These are phyloP conservation scores for Larimichthys polyactis DNA, from an alignment of 2,113 vertebrate genomes.

Conservation along the genomic window DNA sequence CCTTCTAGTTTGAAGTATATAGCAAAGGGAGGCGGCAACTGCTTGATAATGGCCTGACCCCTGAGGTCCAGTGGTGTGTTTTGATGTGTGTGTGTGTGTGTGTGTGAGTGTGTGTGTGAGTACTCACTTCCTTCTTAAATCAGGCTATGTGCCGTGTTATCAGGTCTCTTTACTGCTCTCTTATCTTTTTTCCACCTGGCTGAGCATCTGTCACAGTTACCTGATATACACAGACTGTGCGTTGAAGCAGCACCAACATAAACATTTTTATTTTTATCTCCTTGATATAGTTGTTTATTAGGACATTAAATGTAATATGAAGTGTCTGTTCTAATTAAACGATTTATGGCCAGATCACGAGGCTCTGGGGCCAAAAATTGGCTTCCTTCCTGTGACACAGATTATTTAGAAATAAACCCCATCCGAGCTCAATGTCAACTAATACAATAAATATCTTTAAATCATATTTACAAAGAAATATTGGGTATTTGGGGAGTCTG, in stretches of 20 bases:
- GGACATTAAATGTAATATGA: not conserved
- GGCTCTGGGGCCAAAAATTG: not conserved
- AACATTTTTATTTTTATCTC: not conserved
- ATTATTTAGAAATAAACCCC: not conserved
- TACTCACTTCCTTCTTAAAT: conserved; percentile 24
- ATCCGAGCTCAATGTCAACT: not conserved
- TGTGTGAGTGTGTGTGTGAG: too few relatives aligned
- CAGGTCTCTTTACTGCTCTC: conserved; percentile 1
- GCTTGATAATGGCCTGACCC: conserved; percentile 48
- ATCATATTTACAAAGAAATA: not conserved
- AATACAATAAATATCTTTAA: not conserved
- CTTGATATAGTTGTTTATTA: not conserved
- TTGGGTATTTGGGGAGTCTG: too few relatives aligned
- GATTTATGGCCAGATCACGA: not conserved
- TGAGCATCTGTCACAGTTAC: not conserved
- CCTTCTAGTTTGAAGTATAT: conserved; percentile 46
- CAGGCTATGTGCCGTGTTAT: conserved; percentile 4
- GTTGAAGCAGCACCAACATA: not conserved
- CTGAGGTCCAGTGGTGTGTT: conserved; percentile 37
- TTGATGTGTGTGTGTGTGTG: conserved; percentile 17
- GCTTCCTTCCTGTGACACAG: not conserved
- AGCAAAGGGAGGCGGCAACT: conserved; percentile 23
- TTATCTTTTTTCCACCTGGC: conserved; percentile 1
- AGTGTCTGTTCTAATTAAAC: not conserved
- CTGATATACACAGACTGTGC: not conserved